Evolutionary conservation across 2,113 vertebrate species (phyloP).

Genomic region (Callopanchax toddi): DNA sequence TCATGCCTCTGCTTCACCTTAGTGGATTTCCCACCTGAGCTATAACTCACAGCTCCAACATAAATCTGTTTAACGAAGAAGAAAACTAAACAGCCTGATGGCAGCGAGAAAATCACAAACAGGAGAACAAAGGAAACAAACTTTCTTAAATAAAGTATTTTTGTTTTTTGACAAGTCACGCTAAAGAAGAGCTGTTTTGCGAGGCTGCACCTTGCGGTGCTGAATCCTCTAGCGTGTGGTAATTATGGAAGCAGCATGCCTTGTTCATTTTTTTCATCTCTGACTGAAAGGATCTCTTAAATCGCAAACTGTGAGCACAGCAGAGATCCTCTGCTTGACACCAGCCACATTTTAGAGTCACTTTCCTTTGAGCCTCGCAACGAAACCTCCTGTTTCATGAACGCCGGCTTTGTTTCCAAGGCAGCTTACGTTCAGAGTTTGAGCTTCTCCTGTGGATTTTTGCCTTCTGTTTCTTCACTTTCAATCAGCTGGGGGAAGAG

Average conservation of each 20-base stretch:
- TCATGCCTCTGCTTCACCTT: constrained; percentile 33
- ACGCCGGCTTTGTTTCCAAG: not conserved
- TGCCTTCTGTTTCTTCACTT: constrained; percentile 11
- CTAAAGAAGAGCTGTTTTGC: constrained; percentile 31
- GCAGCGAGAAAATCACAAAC: constrained; percentile 15
- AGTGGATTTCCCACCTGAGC: constrained; percentile 22
- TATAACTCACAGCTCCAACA: constrained; percentile 38
- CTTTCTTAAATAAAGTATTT: constrained; percentile 41
- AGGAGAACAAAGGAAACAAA: constrained; percentile 23
- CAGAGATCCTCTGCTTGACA: constrained; percentile 27
- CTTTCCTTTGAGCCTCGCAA: constrained; percentile 15
- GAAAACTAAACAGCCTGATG: constrained; percentile 21
- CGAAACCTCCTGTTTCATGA: constrained; percentile 4
- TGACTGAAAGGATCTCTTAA: constrained; percentile 52
- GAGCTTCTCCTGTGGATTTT: constrained; percentile 5
- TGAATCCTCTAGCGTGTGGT: constrained; percentile 40
- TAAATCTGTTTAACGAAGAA: constrained; percentile 21
- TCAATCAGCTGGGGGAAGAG: not conserved
- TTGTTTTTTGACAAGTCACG: constrained; percentile 26
- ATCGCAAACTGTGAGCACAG: constrained; percentile 43
- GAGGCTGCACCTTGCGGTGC: constrained; percentile 11
- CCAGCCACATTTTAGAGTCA: constrained; percentile 2
- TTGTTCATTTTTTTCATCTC: constrained; percentile 17
- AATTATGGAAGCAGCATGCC: constrained; percentile 40
- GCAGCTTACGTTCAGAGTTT: not conserved